Evolutionary conservation across 1,140 invertebrate species (phyloP).

Genomic region (Amphibalanus amphitrite): DNA sequence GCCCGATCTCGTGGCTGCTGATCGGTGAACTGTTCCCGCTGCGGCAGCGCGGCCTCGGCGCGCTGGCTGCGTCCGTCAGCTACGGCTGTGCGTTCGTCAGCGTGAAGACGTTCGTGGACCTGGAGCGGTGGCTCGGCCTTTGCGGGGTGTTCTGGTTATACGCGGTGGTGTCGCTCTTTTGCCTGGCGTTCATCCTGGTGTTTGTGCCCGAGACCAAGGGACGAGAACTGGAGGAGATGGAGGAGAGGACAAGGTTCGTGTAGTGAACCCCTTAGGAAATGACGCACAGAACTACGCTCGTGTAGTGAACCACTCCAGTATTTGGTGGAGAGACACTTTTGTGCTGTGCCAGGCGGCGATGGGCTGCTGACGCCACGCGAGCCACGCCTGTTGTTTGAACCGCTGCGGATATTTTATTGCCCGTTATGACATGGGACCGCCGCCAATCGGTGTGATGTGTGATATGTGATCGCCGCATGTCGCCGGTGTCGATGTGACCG

Average conservation of each 20-base stretch:
- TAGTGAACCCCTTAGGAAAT: neutral
- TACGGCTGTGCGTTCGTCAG: constrained; percentile 74
- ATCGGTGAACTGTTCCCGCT: constrained; percentile 74
- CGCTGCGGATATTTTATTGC: too few relatives aligned
- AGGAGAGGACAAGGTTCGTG: constrained; percentile 23
- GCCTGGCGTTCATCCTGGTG: constrained; percentile 61
- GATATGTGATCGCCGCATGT: too few relatives aligned
- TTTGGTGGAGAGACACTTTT: too few relatives aligned
- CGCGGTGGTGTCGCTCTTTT: constrained; percentile 58
- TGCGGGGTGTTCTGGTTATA: constrained; percentile 78
- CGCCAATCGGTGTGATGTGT: too few relatives aligned
- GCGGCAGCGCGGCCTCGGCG: constrained; percentile 62
- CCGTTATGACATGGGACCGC: too few relatives aligned
- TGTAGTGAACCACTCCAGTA: too few relatives aligned
- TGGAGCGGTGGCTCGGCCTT: constrained; percentile 51
- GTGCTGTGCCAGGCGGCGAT: too few relatives aligned
- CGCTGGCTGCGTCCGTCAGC: constrained; percentile 63
- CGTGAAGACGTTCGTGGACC: constrained; percentile 69
- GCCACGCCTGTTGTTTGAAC: too few relatives aligned
- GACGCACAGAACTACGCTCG: too few relatives aligned
- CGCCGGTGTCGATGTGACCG: too few relatives aligned
- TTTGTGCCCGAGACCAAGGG: constrained; percentile 84
- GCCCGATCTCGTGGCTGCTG: constrained; percentile 70
- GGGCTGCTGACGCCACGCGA: too few relatives aligned
- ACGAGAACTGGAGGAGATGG: constrained; percentile 69